Evolutionary conservation across 2,797 vertebrate genomes (phyloP), one percentile per base, ranked within the genome.

Genomic region (Accipiter badius): DNA sequence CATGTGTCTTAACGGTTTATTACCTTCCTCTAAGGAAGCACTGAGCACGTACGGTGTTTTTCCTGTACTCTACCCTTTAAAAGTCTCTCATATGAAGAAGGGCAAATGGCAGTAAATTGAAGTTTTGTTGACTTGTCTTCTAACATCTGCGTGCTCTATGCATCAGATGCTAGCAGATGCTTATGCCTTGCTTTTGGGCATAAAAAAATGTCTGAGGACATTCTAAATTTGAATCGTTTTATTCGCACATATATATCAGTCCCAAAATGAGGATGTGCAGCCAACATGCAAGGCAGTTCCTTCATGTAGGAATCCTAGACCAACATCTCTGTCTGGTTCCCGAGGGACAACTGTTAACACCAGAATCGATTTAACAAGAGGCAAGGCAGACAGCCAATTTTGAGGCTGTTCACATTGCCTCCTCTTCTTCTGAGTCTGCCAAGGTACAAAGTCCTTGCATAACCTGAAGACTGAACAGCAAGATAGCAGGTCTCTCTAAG

Each of bases 381-480:
- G 61, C 46, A 42, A 67, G 94, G 91, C 96, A 95, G 89, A 22
- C 91, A 91, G 96, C 94, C 94, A 96, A 49, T 58, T 96, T 95
- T 87, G 90, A 94, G 91, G 69, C 95, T 96, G 72, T 78, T 94
- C 87, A 13, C 76, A 35, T 87, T 92, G 94, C 92, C 89, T 81
- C 69, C 78, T 91, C 94, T 61, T 79, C 91, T 95, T 66, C 84
- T 31, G 47, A 95, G 94, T 59, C 72, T 97, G 96, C 94, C 91
- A 95, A 77, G 79, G 84, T 71, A 94, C 91, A 72, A 95, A 92
- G 94, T 93, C 96, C 96, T 95, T 95, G 96, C 87, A 33, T 94
- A 95, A 96, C 94, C 95, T 26, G 6, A 65, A 69, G 69, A 26
- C 79, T 39, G 65, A 95, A 26, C 61, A 78, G 69, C 82, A 72